Evolutionary conservation across 2,888 invertebrate species (phyloP).

Genomic region (Latrodectus elegans): DNA sequence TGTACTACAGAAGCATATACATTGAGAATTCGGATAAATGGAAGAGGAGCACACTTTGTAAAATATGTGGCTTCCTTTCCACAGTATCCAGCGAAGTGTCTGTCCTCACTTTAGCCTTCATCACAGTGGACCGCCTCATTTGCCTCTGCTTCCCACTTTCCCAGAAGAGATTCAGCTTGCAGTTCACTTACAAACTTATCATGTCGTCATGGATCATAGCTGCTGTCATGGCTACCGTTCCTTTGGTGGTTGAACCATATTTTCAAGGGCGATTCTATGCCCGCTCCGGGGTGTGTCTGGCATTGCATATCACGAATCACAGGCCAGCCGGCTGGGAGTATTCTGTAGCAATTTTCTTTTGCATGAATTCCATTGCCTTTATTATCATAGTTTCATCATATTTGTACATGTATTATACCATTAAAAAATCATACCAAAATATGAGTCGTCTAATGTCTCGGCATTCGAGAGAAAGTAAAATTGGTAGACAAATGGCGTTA

Average conservation of each 20-base stretch:
- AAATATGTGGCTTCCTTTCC: conserved; percentile 72
- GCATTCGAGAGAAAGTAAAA: conserved; percentile 71
- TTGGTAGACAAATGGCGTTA: conserved; percentile 73
- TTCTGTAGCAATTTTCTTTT: conserved; percentile 73
- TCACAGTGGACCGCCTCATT: conserved; percentile 75
- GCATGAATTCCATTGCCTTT: conserved; percentile 73
- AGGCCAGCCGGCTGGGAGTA: conserved; percentile 74
- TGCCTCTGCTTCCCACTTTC: conserved; percentile 75
- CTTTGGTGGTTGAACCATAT: conserved; percentile 72
- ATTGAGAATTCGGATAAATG: conserved; percentile 72
- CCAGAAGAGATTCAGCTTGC: conserved; percentile 71
- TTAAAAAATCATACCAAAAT: conserved; percentile 70
- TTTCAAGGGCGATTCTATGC: conserved; percentile 73
- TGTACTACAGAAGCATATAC: conserved; percentile 72
- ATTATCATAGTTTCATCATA: conserved; percentile 73
- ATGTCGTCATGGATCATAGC: conserved; percentile 72
- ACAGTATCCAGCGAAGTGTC: conserved; percentile 75
- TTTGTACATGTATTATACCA: conserved; percentile 73
- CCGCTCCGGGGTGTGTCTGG: conserved; percentile 74
- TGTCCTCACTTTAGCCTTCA: conserved; percentile 76
- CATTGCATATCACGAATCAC: conserved; percentile 74
- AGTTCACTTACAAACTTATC: conserved; percentile 71
- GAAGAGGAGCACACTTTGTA: conserved; percentile 71
- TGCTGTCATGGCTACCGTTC: conserved; percentile 72
- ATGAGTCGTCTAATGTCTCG: conserved; percentile 70